Evolutionary conservation across 2,888 invertebrate genomes (phyloP).

Genomic region (Syrista parreyssii): DNA sequence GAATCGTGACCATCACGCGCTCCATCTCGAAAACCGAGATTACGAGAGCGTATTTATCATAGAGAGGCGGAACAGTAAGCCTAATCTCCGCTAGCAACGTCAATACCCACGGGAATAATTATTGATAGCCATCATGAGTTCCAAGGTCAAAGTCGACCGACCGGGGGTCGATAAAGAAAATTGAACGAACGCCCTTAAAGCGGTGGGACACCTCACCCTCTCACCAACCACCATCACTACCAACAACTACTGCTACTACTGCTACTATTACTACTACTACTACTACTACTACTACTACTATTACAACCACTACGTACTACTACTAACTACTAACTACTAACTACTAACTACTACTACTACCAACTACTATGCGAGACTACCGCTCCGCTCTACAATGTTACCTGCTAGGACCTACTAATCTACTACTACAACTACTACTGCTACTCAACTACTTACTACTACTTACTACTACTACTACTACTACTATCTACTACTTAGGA

Average conservation of each 20-base stretch:
- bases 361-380: constrained; percentile 29
- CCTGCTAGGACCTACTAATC: constrained; percentile 50
- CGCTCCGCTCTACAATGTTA: constrained; percentile 55
- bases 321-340: too few relatives aligned
- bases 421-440: constrained; percentile 45
- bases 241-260: constrained; percentile 9
- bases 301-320: constrained; percentile 17
- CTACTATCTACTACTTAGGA: constrained; percentile 61
- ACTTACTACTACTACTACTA: constrained; percentile 42
- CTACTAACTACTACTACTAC: constrained; percentile 41
- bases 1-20: constrained; percentile 65
- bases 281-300: constrained; percentile 26
- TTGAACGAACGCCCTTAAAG: constrained; percentile 38
- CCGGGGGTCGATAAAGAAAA: constrained; percentile 29
- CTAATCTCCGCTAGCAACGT: constrained; percentile 64
- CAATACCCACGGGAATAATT: constrained; percentile 27
- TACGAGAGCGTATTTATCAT: constrained; percentile 82
- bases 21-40: constrained; percentile 72
- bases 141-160: constrained; percentile 24
- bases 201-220: constrained; percentile 36
- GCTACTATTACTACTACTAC: constrained; percentile 30
- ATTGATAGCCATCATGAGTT: constrained; percentile 45
- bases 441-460: constrained; percentile 49
- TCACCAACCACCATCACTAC: background rate
- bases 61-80: constrained; percentile 67